A percentile compares a stretch with the other conserved stretches of the same genome.
Evolutionary conservation across 2,113 vertebrate species (phyloP).

Genomic region (Dicerorhinus sumatrensis): DNA sequence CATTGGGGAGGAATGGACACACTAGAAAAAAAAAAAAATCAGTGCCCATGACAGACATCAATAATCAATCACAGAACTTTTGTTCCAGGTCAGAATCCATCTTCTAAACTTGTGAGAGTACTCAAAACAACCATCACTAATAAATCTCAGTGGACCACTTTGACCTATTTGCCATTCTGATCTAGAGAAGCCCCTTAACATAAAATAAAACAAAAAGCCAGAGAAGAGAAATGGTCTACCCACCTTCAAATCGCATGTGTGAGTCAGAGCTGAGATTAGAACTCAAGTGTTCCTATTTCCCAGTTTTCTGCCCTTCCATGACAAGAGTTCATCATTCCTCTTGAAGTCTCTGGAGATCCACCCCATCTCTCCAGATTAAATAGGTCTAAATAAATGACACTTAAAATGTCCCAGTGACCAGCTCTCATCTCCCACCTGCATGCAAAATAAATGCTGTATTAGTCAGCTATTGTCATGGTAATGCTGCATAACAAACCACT

Average conservation of each 20-base stretch:
- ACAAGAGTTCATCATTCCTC: neutral
- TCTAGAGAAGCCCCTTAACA: neutral
- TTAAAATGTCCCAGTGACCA: neutral
- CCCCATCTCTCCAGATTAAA: neutral
- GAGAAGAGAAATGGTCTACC: neutral
- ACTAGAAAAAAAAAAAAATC: neutral
- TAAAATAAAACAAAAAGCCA: neutral
- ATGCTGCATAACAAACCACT: neutral
- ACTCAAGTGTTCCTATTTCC: neutral
- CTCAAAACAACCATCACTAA: neutral
- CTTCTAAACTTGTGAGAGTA: neutral
- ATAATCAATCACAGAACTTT: conserved; percentile 58
- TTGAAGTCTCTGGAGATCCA: neutral
- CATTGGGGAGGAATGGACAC: neutral
- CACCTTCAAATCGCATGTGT: neutral
- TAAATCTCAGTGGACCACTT: neutral
- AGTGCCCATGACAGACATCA: conserved; percentile 50
- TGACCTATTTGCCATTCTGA: neutral
- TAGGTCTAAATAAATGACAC: neutral
- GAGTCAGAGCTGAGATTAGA: neutral
- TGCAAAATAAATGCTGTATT: neutral
- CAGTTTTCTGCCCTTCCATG: neutral
- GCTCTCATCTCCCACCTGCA: neutral
- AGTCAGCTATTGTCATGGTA: neutral
- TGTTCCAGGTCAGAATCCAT: neutral